Evolutionary conservation across 2,797 vertebrate genomes (phyloP).

Genomic region (Uromys caudimaculatus): DNA sequence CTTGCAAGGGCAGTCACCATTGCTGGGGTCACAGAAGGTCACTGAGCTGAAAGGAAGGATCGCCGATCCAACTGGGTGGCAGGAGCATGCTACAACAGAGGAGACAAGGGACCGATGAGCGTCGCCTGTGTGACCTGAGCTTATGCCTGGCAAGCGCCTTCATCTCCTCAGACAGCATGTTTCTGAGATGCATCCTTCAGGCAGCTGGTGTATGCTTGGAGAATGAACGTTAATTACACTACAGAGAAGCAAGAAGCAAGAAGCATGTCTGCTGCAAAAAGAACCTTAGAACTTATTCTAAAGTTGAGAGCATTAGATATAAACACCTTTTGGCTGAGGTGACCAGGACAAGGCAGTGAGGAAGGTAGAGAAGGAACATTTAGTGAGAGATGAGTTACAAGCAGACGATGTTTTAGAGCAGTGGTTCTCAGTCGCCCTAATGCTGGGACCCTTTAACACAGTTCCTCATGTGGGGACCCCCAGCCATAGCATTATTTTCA

Average conservation of each 20-base stretch:
- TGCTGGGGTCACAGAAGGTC: conserved; percentile 93
- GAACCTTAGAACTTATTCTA: not conserved
- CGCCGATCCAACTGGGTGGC: conserved; percentile 93
- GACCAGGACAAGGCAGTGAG: conserved; percentile 7
- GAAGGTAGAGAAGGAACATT: not conserved
- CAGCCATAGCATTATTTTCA: not conserved
- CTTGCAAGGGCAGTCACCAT: conserved; percentile 96
- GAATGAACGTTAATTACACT: conserved; percentile 10
- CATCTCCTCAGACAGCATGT: not conserved
- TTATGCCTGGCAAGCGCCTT: not conserved
- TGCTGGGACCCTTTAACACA: not conserved
- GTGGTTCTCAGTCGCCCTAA: not conserved
- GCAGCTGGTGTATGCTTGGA: not conserved
- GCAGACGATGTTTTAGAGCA: not conserved
- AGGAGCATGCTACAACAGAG: conserved; percentile 91
- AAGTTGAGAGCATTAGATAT: not conserved
- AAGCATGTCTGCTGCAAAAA: conserved; percentile 22
- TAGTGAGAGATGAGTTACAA: not conserved
- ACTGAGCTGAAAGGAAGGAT: conserved; percentile 86
- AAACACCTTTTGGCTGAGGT: not conserved
- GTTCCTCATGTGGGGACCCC: not conserved
- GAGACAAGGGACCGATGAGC: not conserved
- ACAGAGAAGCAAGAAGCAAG: not conserved
- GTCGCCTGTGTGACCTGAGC: not conserved
- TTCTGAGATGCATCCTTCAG: not conserved